Evolutionary conservation across 2,888 invertebrate genomes (phyloP), one percentile per base, ranked within the genome.

Genomic region (Erebia aethiops): DNA sequence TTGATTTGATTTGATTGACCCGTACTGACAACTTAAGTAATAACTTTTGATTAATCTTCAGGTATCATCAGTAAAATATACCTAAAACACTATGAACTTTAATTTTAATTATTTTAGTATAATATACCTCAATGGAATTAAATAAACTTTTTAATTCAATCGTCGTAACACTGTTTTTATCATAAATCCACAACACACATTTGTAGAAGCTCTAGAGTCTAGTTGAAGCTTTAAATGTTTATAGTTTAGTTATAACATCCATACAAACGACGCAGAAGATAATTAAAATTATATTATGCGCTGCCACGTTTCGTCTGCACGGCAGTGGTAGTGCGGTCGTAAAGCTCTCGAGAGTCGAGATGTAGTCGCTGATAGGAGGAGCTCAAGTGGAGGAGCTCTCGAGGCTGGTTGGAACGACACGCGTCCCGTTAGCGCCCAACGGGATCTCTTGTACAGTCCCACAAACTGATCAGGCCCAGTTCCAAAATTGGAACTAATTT

Each of bases 271-370:
- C 11, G 11, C 11, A 13, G 49, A 13, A 11, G 52, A 16, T 52
- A 52, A 16, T 52, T 16, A 52, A 52, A 8, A 52, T n/a, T 26
- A 52, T 52, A 7, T 51, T n/a, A n/a, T n/a, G n/a, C n/a, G n/a
- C n/a, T 51, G 51, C 5, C n/a, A 51, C n/a, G 51, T 51, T 51
- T 7, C 51, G 21, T 21, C 21, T 21, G 2, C 4, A n/a, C n/a
- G n/a, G 51, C 8, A 8, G 14, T 1, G 49, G 11, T 1, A 14
- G 49, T n/a, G 16, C 1, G 8, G 52, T 52, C 52, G 52, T 52
- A 52, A 52, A 52, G 16, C 52, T 52, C 52, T 52, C 16, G 52
- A 52, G 52, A 52, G n/a, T n/a, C n/a, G n/a, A n/a, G n/a, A n/a
- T 52, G 52, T 16, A 9, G 52, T 16, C 8, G 52, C n/a, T 52